A percentile compares a stretch with the other conserved stretches of the same genome.
These are phyloP conservation scores for Gobius niger DNA, from an alignment of 2,113 vertebrate species.

Conservation along the genomic window DNA sequence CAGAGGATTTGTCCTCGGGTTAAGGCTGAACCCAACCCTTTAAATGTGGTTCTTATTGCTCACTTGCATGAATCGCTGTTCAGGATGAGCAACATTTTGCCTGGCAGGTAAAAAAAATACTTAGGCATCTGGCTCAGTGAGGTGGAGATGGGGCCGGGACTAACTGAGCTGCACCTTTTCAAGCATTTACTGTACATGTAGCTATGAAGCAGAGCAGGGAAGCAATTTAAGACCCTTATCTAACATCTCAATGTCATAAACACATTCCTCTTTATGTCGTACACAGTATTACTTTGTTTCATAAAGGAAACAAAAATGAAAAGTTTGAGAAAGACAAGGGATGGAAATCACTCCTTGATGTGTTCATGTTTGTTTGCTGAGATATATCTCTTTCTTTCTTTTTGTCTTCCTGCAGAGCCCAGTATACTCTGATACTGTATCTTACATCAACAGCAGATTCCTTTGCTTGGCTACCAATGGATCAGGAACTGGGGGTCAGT, in stretches of 20 bases:
- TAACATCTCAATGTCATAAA: background rate
- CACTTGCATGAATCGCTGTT: background rate
- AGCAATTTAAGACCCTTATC: background rate
- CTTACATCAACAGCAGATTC: constrained; percentile 32
- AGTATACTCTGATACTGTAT: constrained; percentile 16
- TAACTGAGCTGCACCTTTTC: background rate
- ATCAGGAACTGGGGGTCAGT: constrained; percentile 61
- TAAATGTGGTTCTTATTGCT: constrained; percentile 1
- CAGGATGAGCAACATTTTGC: background rate
- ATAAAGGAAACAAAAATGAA: background rate
- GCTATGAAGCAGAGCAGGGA: background rate
- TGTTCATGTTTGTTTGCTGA: constrained; percentile 22
- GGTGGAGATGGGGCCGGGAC: background rate
- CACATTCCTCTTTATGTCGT: background rate
- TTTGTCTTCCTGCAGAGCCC: constrained; percentile 18
- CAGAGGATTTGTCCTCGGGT: background rate
- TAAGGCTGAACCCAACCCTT: constrained; percentile 7
- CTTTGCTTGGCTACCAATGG: constrained; percentile 24
- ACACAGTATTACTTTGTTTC: background rate
- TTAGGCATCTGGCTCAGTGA: constrained; percentile 3
- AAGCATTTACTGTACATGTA: background rate
- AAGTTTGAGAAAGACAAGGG: background rate
- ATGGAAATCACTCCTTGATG: constrained; percentile 22
- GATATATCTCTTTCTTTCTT: background rate
- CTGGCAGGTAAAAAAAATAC: background rate